A percentile compares a stretch with the other conserved stretches of the same genome.
phyloP scores from a whole-genome alignment of 92 coral and sea anemone genomes.

The Parazoanthus swiftii region DNA sequence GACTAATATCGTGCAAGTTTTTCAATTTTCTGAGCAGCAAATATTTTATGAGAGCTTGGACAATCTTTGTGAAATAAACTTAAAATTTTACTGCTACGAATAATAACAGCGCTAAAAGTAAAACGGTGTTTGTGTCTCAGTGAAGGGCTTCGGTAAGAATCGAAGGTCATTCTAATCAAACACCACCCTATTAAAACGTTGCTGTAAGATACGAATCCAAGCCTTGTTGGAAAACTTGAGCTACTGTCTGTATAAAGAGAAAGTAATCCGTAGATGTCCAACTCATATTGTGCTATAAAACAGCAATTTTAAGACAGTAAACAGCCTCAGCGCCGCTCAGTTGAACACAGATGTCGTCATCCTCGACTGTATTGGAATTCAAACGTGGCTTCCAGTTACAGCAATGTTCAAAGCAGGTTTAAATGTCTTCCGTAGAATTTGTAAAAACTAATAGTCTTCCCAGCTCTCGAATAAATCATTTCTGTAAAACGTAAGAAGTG shows the following conservation, averaged over 20 bases:
- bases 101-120: neutral
- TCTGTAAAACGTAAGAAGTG: neutral
- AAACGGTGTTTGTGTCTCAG: neutral
- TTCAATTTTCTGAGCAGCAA: neutral
- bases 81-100: neutral
- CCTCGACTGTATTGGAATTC: conserved; percentile 1
- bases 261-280: too few relatives aligned
- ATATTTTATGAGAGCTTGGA: neutral
- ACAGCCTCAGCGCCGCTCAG: neutral
- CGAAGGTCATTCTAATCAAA: neutral
- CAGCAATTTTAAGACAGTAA: neutral
- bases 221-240: neutral
- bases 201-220: neutral
- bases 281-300: neutral
- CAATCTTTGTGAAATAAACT: neutral
- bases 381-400: neutral
- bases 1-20: neutral
- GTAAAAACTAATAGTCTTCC: neutral
- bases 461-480: neutral
- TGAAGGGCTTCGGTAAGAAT: neutral
- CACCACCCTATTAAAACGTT: neutral
- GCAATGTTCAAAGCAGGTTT: neutral
- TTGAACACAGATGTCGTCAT: conserved; percentile 29
- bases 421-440: neutral
- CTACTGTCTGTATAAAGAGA: neutral